Evolutionary conservation across 2,888 invertebrate genomes (phyloP).

Genomic region (Drosophila meridionalis): DNA sequence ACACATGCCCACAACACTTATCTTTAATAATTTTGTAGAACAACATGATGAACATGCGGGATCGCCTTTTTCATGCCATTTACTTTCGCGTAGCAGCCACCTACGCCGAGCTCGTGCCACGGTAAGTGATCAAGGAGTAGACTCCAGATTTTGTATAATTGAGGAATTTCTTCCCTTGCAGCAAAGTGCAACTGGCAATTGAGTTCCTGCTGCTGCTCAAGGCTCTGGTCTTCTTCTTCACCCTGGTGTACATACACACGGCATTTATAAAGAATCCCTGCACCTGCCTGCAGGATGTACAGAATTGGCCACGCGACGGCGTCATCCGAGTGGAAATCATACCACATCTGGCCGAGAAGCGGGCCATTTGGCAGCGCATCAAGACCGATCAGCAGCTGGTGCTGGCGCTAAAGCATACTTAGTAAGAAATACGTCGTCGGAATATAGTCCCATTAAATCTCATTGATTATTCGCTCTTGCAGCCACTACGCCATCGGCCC

Average conservation of each 20-base stretch:
- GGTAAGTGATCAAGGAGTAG: constrained; percentile 85
- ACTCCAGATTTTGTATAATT: neutral
- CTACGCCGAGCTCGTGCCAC: constrained; percentile 96
- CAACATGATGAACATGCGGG: constrained; percentile 93
- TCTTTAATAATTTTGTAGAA: constrained; percentile 86
- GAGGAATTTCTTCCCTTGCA: constrained; percentile 39
- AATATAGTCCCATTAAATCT: neutral
- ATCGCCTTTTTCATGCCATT: constrained; percentile 96
- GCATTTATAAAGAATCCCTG: constrained; percentile 96
- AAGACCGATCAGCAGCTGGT: constrained; percentile 74
- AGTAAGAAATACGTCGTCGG: constrained; percentile 52
- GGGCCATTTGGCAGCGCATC: constrained; percentile 69
- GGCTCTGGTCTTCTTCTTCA: constrained; percentile 94
- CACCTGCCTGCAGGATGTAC: constrained; percentile 95
- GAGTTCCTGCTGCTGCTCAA: constrained; percentile 85
- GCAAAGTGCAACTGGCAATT: constrained; percentile 80
- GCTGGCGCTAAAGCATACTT: constrained; percentile 70
- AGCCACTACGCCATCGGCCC: constrained; percentile 83
- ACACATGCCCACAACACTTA: constrained; percentile 26
- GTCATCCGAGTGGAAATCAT: constrained; percentile 88
- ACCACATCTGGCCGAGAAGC: constrained; percentile 79
- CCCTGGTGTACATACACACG: constrained; percentile 97
- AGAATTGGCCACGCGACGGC: constrained; percentile 97
- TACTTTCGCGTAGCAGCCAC: constrained; percentile 96
- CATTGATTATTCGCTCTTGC: constrained; percentile 1